phyloP scores from a whole-genome alignment of 2,888 invertebrate genomes.

The Rapana venosa region DNA sequence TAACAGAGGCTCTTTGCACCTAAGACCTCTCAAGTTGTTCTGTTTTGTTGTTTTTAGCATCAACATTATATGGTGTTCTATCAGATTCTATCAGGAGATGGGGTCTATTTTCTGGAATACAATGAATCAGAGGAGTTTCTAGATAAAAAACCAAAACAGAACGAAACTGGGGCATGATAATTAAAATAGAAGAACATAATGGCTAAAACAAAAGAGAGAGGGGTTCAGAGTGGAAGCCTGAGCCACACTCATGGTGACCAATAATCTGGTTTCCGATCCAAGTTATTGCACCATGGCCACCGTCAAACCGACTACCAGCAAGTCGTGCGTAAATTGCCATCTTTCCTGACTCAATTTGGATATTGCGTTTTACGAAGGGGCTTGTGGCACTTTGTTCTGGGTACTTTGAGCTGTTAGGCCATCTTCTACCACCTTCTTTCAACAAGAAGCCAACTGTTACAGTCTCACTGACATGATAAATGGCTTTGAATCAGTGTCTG shows the following conservation, averaged over 20 bases:
- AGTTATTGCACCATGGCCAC: slow-evolving; percentile 20
- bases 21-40: no score
- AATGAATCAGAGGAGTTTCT: no score
- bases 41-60: no score
- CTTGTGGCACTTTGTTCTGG: background rate
- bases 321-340: slow-evolving; percentile 14
- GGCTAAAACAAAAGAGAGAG: no score
- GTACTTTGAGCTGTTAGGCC: background rate
- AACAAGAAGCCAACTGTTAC: background rate
- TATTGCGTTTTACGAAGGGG: slow-evolving; percentile 24
- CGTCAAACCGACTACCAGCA: slow-evolving; percentile 19
- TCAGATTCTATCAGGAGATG: no score
- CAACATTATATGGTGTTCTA: no score
- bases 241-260: background rate
- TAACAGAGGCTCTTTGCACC: no score
- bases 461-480: slow-evolving; percentile 13
- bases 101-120: no score
- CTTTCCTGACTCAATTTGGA: slow-evolving; percentile 22
- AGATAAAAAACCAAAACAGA: no score
- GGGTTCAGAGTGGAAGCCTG: background rate
- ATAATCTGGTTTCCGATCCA: slow-evolving; percentile 24
- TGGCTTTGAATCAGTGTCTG: background rate
- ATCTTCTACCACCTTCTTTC: background rate
- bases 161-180: no score
- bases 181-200: no score